Evolutionary conservation across 2,888 invertebrate species (phyloP), one percentile per base, ranked within the genome.

Genomic region (Parnassius mnemosyne): DNA sequence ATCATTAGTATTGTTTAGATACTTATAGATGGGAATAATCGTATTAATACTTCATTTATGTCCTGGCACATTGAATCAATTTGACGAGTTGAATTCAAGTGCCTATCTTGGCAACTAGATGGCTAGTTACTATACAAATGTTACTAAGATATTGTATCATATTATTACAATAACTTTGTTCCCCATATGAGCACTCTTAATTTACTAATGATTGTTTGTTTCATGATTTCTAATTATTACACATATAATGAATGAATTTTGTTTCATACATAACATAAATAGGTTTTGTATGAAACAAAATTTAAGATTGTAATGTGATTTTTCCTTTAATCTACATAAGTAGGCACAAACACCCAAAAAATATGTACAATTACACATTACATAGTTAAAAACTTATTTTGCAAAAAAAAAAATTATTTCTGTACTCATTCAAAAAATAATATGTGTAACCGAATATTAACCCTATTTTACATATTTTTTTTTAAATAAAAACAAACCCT

Each of bases 141-240:
- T 46, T 41, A 60, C 57, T 46, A 34, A n/a, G 13, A 49, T 13
- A 52, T 55, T 61, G 60, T 64, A 64, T 58, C 56, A 51, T 64
- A 57, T 43, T 61, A 57, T 63, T 60, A 68, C 68, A 69, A 71
- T 71, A 75, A 74, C 73, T 83, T 86, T 87, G 87, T 80, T 87
- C 87, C 87, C 87, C 66, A 74, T 75, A 72, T 84, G 85, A 87
- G 84, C 86, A 84, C 82, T 76, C 75, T 64, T 55, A 66, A 67
- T 64, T 66, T 59, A 58, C 51, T 66, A 65, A 61, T 53, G 63
- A 65, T 71, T 34, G 20, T 34, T 69, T 58, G 69, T 74, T 78
- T 71, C 72, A 76, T 75, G 78, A 75, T 75, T 78, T 75, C 72
- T 74, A 72, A 73, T 69, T 66, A 43, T 63, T 34, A 34, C 34